Conservation (phyloP, 2,113 vertebrate species). For the Oreochromis spilurus region DNA sequence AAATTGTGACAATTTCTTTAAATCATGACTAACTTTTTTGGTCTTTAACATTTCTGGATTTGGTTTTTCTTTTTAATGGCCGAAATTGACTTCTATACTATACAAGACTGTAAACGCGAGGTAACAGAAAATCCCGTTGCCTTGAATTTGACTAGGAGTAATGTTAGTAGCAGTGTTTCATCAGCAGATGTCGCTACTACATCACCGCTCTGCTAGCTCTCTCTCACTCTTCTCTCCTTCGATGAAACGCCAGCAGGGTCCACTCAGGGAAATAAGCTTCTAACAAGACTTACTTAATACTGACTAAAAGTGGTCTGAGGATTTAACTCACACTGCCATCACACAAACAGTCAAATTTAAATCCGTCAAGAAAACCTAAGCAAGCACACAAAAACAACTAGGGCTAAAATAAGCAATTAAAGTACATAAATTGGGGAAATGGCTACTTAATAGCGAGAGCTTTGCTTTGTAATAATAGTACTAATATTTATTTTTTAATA, state of each 20-base stretch:
- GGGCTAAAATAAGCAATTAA: neutral
- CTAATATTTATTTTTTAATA: neutral
- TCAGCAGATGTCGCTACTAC: constrained; percentile 8
- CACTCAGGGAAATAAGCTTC: neutral
- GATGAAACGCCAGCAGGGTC: neutral
- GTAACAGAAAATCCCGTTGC: neutral
- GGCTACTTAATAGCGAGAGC: neutral
- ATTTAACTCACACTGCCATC: neutral
- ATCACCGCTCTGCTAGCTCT: neutral
- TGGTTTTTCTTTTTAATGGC: neutral
- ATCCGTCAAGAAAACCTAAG: neutral
- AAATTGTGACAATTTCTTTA: neutral
- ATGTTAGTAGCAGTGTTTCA: neutral
- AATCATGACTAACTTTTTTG: neutral
- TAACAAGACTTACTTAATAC: neutral
- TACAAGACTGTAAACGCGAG: accelerated
- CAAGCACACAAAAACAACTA: neutral
- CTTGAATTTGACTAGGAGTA: neutral
- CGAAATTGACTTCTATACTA: neutral
- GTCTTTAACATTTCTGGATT: neutral
- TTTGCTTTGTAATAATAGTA: neutral
- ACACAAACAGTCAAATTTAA: neutral
- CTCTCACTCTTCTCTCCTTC: neutral
- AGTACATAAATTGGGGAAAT: neutral
- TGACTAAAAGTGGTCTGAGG: neutral